These are phyloP conservation scores for Sebastes fasciatus DNA, from an alignment of 2,113 vertebrate genomes.

Conservation along the genomic window DNA sequence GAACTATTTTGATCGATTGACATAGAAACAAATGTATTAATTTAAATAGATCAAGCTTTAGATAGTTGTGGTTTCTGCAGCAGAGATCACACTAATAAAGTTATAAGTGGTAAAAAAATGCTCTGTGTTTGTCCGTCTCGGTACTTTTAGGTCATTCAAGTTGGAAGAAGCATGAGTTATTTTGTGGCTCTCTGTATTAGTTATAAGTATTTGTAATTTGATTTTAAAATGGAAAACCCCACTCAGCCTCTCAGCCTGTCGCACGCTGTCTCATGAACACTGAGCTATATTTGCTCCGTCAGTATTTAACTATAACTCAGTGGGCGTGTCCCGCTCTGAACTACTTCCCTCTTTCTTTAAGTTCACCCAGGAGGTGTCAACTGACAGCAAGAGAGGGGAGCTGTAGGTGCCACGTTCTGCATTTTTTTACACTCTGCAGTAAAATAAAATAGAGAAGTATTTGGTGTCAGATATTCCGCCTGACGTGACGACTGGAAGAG, in stretches of 20 bases:
- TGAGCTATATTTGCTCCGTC: constrained; percentile 38
- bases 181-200: background rate
- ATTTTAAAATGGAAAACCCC: background rate
- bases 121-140: background rate
- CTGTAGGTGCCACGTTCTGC: background rate
- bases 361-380: constrained; percentile 14
- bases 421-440: constrained; percentile 11
- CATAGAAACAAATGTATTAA: too few species aligned
- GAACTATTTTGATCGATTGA: too few species aligned
- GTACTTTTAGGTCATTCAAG: background rate
- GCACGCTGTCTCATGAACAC: background rate
- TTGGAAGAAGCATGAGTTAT: background rate
- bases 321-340: background rate
- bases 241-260: background rate
- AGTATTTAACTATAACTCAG: constrained; percentile 36
- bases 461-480: background rate
- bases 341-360: constrained; percentile 31
- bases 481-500: constrained; percentile 12
- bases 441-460: constrained; percentile 22
- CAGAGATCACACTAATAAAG: too few species aligned
- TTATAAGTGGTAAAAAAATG: background rate
- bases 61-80: too few species aligned
- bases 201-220: constrained; percentile 2
- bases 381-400: constrained; percentile 17
- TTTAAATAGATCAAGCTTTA: too few species aligned